Evolutionary conservation across 1,140 invertebrate species (phyloP).

Genomic region (Conus ventricosus): DNA sequence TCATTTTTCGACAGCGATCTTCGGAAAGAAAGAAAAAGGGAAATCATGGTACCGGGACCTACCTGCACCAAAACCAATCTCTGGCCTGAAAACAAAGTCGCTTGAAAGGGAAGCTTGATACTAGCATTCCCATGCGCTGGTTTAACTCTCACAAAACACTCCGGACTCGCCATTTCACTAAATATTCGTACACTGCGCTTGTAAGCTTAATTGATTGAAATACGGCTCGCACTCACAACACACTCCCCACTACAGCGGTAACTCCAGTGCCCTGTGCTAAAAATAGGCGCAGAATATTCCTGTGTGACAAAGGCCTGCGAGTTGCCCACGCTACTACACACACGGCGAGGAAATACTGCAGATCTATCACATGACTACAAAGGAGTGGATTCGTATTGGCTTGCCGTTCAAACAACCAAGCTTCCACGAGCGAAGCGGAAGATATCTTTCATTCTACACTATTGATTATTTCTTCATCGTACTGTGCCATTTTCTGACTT

Average conservation of each 20-base stretch:
- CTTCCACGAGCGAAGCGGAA: neutral
- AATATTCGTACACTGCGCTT: slow-evolving; percentile 14
- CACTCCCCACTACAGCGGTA: slow-evolving; percentile 15
- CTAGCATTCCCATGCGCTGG: neutral
- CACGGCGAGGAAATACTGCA: slow-evolving; percentile 13
- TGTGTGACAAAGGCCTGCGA: slow-evolving; percentile 14
- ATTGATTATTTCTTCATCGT: slow-evolving; percentile 28
- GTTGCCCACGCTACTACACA: slow-evolving; percentile 19
- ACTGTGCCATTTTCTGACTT: neutral
- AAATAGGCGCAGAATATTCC: slow-evolving; percentile 9
- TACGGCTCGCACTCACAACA: slow-evolving; percentile 6
- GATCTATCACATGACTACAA: slow-evolving; percentile 33
- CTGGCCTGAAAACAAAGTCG: slow-evolving; percentile 13
- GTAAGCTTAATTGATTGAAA: slow-evolving; percentile 32
- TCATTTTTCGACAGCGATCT: slow-evolving; percentile 5
- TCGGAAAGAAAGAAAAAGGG: neutral
- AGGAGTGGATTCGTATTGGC: slow-evolving; percentile 18
- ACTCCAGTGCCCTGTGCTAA: neutral
- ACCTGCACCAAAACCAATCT: slow-evolving; percentile 31
- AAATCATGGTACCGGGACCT: neutral
- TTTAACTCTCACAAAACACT: slow-evolving; percentile 14
- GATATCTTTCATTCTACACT: slow-evolving; percentile 32
- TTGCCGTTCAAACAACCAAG: neutral
- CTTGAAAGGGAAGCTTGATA: neutral
- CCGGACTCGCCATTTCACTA: slow-evolving; percentile 22